These are phyloP conservation scores for Cosmorhoe ocellata DNA, from an alignment of 2,888 invertebrate genomes.

Conservation along the genomic window DNA sequence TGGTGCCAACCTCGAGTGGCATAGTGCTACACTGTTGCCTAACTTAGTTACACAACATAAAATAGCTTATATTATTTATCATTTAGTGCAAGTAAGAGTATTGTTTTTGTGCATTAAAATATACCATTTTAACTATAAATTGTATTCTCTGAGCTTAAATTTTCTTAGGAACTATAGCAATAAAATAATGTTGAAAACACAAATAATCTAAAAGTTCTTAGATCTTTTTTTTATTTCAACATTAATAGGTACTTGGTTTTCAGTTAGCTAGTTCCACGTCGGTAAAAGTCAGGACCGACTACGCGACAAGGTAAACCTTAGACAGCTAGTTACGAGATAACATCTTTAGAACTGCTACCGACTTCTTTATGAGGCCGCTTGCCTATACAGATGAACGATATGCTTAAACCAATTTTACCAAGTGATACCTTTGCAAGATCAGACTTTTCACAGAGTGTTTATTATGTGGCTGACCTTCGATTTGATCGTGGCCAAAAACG, in stretches of 20 bases:
- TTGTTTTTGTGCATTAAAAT: background rate
- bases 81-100: background rate
- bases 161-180: background rate
- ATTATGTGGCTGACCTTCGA: conserved; percentile 56
- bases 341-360: conserved; percentile 57
- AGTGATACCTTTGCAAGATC: conserved; percentile 40
- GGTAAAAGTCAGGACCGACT: conserved; percentile 30
- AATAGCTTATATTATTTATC: background rate
- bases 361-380: conserved; percentile 69
- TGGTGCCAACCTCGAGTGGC: conserved; percentile 31
- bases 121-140: background rate
- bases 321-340: conserved; percentile 71
- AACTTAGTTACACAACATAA: conserved; percentile 9
- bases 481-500: conserved; percentile 53
- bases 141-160: background rate
- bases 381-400: conserved; percentile 63
- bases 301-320: conserved; percentile 50
- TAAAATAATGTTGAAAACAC: conserved; percentile 24
- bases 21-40: conserved; percentile 23
- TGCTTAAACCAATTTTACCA: conserved; percentile 61
- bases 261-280: conserved; percentile 33
- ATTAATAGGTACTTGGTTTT: conserved; percentile 11
- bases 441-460: conserved; percentile 42
- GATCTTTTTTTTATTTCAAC: conserved; percentile 11
- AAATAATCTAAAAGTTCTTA: conserved; percentile 18